These are phyloP conservation scores for Phorcus lineatus DNA, from an alignment of 2,888 invertebrate genomes.

Conservation along the genomic window DNA sequence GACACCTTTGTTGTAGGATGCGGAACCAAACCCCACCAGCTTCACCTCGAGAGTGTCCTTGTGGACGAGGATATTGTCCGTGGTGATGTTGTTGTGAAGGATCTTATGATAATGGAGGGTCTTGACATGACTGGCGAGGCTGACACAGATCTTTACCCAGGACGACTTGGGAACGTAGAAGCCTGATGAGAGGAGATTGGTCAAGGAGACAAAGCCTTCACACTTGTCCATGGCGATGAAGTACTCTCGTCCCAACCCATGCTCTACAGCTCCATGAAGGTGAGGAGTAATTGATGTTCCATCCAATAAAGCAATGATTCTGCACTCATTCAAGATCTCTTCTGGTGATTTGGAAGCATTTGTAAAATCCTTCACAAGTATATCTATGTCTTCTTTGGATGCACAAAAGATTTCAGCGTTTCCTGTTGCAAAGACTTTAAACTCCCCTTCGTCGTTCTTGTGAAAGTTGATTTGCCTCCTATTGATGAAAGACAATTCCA, in stretches of 20 bases:
- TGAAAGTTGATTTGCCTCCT: neutral
- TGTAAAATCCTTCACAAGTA: neutral
- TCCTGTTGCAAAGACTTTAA: neutral
- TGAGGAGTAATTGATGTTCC: neutral
- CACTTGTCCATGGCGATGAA: neutral
- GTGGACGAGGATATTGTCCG: neutral
- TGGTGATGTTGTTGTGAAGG: neutral
- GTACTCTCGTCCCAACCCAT: neutral
- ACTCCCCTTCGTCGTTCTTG: neutral
- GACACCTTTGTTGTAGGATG: neutral
- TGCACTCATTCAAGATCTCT: neutral
- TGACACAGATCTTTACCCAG: neutral
- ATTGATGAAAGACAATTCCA: neutral
- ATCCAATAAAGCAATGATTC: neutral
- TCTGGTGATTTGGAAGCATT: neutral
- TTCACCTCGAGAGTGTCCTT: constrained; percentile 1
- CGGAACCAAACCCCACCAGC: neutral
- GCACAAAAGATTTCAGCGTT: neutral
- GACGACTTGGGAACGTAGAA: neutral
- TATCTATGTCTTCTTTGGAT: neutral
- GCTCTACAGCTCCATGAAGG: neutral
- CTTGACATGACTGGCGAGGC: neutral
- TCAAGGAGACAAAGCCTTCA: neutral
- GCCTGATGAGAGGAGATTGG: neutral
- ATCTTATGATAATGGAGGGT: neutral